Evolutionary conservation across 1,140 invertebrate genomes (phyloP).

Genomic region (Papilio polyxenes): DNA sequence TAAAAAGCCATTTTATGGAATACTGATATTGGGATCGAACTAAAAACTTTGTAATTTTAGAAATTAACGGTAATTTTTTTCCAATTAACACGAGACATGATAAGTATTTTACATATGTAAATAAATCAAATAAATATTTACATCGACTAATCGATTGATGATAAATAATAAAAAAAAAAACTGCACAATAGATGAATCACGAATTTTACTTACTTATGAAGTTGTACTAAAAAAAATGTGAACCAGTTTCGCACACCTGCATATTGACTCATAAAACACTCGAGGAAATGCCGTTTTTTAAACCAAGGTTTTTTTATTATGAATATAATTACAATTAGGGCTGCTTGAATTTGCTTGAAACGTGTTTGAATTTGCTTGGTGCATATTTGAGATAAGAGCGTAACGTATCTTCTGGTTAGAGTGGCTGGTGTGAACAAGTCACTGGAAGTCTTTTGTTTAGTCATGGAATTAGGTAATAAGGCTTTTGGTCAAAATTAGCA

Average conservation of each 20-base stretch:
- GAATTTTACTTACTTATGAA: not conserved
- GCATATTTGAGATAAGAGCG: too few relatives aligned
- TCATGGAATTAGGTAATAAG: too few relatives aligned
- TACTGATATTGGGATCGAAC: conserved; percentile 55
- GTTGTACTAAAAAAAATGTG: not conserved
- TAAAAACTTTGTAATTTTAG: conserved; percentile 62
- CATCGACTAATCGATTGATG: too few relatives aligned
- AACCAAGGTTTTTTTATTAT: conserved; percentile 7
- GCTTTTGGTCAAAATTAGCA: too few relatives aligned
- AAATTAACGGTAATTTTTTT: conserved; percentile 9
- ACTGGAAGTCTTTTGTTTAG: too few relatives aligned
- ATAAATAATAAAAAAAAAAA: too few relatives aligned
- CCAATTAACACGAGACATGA: not conserved
- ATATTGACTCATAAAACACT: conserved; percentile 19
- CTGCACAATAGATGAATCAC: not conserved
- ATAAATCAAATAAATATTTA: too few relatives aligned
- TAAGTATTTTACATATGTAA: not conserved
- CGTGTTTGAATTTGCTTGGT: too few relatives aligned
- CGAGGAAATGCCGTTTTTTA: conserved; percentile 12
- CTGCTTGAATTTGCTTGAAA: too few relatives aligned
- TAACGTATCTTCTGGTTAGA: too few relatives aligned
- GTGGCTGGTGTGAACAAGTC: too few relatives aligned
- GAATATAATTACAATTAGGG: not conserved
- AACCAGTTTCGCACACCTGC: not conserved
- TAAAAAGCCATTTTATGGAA: conserved; percentile 70